A percentile compares a stretch with the other conserved stretches of the same genome.
Evolutionary conservation across 2,888 invertebrate species (phyloP).

Genomic region (Tinea trinotella): DNA sequence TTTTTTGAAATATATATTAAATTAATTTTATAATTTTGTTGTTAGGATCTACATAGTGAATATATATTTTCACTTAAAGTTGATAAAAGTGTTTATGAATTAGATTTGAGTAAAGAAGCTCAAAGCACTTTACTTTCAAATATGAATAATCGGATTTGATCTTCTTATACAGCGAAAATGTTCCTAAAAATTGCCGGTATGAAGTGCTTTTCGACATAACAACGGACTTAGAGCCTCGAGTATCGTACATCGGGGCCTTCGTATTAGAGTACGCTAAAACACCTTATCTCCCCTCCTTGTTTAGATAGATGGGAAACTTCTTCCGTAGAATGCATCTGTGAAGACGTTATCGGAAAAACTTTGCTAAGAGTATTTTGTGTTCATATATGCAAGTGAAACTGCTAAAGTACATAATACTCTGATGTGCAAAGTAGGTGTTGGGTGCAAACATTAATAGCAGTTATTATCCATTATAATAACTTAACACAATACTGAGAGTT

Average conservation of each 20-base stretch:
- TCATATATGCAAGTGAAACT: not conserved
- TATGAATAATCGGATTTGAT: constrained; percentile 26
- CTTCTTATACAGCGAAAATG: constrained; percentile 24
- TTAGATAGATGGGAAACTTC: constrained; percentile 45
- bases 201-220: constrained; percentile 37
- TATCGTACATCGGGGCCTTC: constrained; percentile 36
- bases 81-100: not conserved
- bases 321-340: constrained; percentile 56
- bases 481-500: not conserved
- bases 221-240: constrained; percentile 40
- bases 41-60: no score
- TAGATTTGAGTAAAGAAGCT: not conserved
- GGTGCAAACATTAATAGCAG: not conserved
- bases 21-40: no score
- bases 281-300: constrained; percentile 56
- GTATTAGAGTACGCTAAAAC: constrained; percentile 51
- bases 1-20: not conserved
- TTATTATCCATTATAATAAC: constrained; percentile 4
- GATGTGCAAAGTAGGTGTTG: not conserved
- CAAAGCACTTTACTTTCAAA: constrained; percentile 20
- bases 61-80: no score
- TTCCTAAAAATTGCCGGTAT: constrained; percentile 23
- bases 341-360: constrained; percentile 49
- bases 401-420: not conserved
- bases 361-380: constrained; percentile 39